Evolutionary conservation across 2,797 vertebrate species (phyloP), one percentile per base, ranked within the genome.

Genomic region (Chaetodon trifasciatus): DNA sequence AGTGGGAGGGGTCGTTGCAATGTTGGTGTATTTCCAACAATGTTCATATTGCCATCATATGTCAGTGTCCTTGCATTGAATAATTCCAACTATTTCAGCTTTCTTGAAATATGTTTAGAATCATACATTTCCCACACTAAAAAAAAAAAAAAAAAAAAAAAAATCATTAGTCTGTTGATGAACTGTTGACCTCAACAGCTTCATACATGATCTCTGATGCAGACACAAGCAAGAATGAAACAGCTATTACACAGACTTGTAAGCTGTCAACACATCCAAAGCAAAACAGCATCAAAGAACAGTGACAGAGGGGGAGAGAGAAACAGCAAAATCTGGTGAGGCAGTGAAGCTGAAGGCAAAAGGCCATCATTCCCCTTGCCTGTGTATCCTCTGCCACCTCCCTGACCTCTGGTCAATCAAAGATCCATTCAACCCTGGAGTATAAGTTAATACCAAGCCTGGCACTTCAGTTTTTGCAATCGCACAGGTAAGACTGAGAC

Each of bases 391-490:
- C 60, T 28, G 74, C 76, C 70, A 72, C 81, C 84, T 81, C 72
- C 37, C 78, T 64, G 76, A 77, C 86, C 87, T 81, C 77, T 62
- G 87, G 83, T 93, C 93, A 93, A 93, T 94, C 92, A 94, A 83
- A 89, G 77, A 89, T 63, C 70, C 83, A 86, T 87, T 90, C 86
- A 86, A 82, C 89, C 93, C 85, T 60, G 79, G 74, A 78, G 78
- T 68, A 82, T 71, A 79, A 92, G 85, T 91, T 91, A 93, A 94
- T 89, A 86, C 79, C 80, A 78, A 58, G 56, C 55, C 72, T 52
- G 67, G 63, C 75, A 16, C 58, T 40, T 76, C 73, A 74, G 81
- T 55, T 67, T 67, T 49, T 15, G 24, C 66, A 55, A 83, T 74
- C 73, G 58, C 73, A 70, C 85, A 90, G 91, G 90, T 92, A 88